These are phyloP conservation scores for Gonioctena quinquepunctata DNA, from an alignment of 1,140 invertebrate genomes.

Conservation along the genomic window DNA sequence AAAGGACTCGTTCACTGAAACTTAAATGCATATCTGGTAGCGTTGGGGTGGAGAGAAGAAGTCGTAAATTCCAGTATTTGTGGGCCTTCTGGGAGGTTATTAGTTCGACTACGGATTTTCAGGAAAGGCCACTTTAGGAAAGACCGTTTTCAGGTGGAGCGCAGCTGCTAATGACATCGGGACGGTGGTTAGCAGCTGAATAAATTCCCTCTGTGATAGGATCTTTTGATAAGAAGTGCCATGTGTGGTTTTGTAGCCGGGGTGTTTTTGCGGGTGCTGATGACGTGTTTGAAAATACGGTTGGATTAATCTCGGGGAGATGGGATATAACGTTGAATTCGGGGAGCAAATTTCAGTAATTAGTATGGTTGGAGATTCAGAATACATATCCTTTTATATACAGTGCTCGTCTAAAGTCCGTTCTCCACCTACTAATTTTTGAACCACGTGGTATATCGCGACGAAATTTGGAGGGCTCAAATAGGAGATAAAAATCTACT, in stretches of 20 bases:
- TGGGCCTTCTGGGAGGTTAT: conserved; percentile 1
- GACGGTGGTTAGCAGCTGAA: conserved; percentile 20
- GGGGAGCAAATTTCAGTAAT: no score
- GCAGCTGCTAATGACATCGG: conserved; percentile 39
- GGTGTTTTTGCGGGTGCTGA: neutral
- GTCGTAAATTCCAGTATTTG: conserved; percentile 14
- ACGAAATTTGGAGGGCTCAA: no score
- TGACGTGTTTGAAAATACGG: neutral
- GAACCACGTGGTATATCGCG: no score
- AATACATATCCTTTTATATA: no score
- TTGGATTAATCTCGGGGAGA: neutral
- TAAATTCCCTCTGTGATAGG: conserved; percentile 24
- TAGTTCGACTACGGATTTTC: conserved; percentile 14
- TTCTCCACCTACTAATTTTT: no score
- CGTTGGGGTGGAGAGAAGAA: neutral
- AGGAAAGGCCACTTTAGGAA: neutral
- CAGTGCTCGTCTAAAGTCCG: no score
- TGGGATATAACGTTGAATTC: no score
- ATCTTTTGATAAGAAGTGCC: conserved; percentile 19
- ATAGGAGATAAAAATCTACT: no score
- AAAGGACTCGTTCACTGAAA: neutral
- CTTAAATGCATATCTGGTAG: neutral
- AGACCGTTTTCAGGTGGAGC: conserved; percentile 29
- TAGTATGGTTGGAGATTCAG: no score
- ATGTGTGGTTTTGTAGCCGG: neutral